These are phyloP conservation scores for Paedocypris micromegethes DNA, from an alignment of 2,797 vertebrate genomes.

Conservation along the genomic window DNA sequence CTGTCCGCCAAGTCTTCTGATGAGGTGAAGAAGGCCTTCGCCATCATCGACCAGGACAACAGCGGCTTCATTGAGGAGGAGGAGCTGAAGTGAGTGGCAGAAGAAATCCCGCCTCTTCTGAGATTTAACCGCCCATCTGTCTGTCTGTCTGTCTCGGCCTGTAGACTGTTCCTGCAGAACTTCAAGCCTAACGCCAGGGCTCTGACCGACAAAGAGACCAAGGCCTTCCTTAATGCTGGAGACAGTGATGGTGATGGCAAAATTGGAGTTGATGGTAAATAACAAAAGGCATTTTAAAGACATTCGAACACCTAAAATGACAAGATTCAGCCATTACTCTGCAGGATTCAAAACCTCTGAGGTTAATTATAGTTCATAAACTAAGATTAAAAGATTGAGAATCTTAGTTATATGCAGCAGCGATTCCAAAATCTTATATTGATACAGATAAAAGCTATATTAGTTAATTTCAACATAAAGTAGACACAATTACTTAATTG, in stretches of 20 bases:
- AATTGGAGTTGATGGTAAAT: conserved; percentile 70
- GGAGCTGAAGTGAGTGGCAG: conserved; percentile 70
- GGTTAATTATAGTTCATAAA: too few species aligned
- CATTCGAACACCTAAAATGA: background rate
- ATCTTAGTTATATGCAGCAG: too few species aligned
- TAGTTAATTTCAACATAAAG: too few species aligned
- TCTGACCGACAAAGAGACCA: conserved; percentile 57
- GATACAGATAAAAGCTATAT: too few species aligned
- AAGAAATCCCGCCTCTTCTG: background rate
- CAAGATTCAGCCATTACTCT: too few species aligned
- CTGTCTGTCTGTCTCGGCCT: conserved; percentile 28
- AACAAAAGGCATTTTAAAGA: background rate
- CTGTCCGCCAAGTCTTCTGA: conserved; percentile 68
- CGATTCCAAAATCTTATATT: too few species aligned
- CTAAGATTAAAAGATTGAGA: too few species aligned
- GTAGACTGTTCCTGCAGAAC: conserved; percentile 59
- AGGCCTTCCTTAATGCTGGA: conserved; percentile 53
- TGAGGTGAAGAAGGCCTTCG: conserved; percentile 70
- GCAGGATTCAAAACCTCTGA: too few species aligned
- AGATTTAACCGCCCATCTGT: background rate
- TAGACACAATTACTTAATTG: too few species aligned
- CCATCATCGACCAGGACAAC: conserved; percentile 72
- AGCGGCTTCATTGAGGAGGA: conserved; percentile 78
- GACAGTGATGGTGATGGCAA: conserved; percentile 73
- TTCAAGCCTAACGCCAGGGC: conserved; percentile 52